These are phyloP conservation scores for Takifugu ocellatus DNA, from an alignment of 2,797 vertebrate species.

Conservation along the genomic window DNA sequence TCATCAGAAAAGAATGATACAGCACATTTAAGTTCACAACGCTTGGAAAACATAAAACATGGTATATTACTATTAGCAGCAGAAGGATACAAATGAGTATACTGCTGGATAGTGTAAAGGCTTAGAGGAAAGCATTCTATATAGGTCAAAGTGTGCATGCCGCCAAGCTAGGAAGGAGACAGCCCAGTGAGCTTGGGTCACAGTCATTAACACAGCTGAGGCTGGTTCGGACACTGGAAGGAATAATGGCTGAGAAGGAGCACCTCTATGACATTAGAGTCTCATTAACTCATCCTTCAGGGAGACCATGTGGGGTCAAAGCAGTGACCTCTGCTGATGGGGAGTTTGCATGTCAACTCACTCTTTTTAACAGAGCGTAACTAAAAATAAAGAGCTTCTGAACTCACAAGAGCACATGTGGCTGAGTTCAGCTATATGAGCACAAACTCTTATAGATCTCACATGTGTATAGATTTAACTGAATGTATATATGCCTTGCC, in stretches of 20 bases:
- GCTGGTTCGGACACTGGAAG: constrained; percentile 26
- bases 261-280: constrained; percentile 39
- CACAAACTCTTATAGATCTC: neutral
- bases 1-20: too few relatives aligned
- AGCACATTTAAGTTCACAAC: constrained; percentile 9
- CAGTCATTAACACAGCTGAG: constrained; percentile 36
- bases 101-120: constrained; percentile 15
- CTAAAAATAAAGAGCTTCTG: neutral
- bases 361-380: constrained; percentile 7
- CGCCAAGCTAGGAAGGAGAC: constrained; percentile 25
- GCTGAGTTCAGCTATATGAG: constrained; percentile 1
- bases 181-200: constrained; percentile 37
- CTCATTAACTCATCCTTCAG: constrained; percentile 44
- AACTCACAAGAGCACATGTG: constrained; percentile 4
- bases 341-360: constrained; percentile 1
- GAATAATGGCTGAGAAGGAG: constrained; percentile 4
- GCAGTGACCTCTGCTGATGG: constrained; percentile 20
- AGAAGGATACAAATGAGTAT: constrained; percentile 20
- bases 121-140: constrained; percentile 7
- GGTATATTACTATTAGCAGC: constrained; percentile 4
- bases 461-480: too few relatives aligned
- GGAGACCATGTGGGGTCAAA: constrained; percentile 28
- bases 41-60: constrained; percentile 1
- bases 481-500: too few relatives aligned
- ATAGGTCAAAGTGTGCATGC: constrained; percentile 41